phyloP scores from a whole-genome alignment of 1,140 invertebrate genomes.

The Cherax quadricarinatus region DNA sequence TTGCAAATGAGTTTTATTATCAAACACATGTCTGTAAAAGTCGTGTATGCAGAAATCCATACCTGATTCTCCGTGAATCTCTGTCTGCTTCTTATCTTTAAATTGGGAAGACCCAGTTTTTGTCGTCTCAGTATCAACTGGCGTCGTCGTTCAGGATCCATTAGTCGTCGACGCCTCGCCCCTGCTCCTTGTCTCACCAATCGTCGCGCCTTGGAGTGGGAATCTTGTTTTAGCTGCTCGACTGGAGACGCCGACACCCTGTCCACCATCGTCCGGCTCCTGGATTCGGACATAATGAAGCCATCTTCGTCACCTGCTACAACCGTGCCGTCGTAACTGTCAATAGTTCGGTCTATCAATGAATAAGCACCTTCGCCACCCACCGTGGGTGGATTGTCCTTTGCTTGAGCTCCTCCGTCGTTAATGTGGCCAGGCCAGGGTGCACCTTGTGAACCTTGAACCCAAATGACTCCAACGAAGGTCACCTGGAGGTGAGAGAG shows the following conservation, averaged over 20 bases:
- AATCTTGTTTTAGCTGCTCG: not conserved
- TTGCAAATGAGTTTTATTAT: too few relatives aligned
- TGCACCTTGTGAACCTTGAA: not conserved
- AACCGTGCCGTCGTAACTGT: not conserved
- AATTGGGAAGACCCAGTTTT: constrained; percentile 27
- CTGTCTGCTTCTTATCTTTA: not conserved
- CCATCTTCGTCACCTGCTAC: not conserved
- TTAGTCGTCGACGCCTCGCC: constrained; percentile 27
- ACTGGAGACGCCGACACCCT: not conserved
- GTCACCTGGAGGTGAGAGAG: constrained; percentile 22
- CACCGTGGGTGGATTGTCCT: too few relatives aligned
- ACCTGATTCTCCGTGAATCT: not conserved
- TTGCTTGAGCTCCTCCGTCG: too few relatives aligned
- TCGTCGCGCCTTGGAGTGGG: not conserved
- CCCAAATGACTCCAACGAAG: constrained; percentile 19
- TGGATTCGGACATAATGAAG: not conserved
- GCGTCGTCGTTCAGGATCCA: constrained; percentile 39
- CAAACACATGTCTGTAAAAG: too few relatives aligned
- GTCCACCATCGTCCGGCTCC: not conserved
- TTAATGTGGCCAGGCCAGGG: not conserved
- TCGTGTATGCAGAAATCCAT: not conserved
- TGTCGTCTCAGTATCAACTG: constrained; percentile 35
- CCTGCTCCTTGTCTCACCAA: not conserved
- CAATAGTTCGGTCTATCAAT: not conserved
- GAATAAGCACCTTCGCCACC: too few relatives aligned